These are phyloP conservation scores for Microhierax caerulescens DNA, from an alignment of 2,797 vertebrate genomes.

Conservation along the genomic window DNA sequence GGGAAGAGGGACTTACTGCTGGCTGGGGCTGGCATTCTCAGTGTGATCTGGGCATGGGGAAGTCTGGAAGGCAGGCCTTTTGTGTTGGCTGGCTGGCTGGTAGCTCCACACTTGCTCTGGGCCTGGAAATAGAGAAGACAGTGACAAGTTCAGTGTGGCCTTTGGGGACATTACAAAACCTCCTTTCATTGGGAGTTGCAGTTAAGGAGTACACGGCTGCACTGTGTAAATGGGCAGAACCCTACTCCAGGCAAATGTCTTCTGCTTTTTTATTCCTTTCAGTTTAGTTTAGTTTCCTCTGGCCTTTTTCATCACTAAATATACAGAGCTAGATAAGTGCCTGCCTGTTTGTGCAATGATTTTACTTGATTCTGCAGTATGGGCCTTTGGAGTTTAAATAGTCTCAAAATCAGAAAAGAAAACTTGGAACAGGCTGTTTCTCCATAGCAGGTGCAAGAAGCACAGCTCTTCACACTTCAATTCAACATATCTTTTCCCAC, in stretches of 20 bases:
- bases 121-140: not conserved
- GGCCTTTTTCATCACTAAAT: not conserved
- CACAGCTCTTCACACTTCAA: not conserved
- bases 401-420: not conserved
- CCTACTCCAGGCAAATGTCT: not conserved
- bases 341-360: not conserved
- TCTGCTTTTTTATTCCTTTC: not conserved
- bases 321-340: not conserved
- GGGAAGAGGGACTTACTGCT: not conserved
- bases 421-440: not conserved
- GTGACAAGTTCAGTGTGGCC: not conserved
- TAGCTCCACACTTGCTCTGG: not conserved
- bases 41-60: not conserved
- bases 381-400: not conserved
- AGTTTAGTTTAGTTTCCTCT: not conserved
- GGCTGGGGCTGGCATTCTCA: not conserved
- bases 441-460: not conserved
- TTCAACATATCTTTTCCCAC: not conserved
- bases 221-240: not conserved
- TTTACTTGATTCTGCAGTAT: not conserved
- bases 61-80: not conserved
- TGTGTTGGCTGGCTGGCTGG: not conserved
- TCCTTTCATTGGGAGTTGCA: not conserved
- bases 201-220: not conserved
- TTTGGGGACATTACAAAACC: not conserved